Conservation (phyloP, 1,140 invertebrate species). For the Andrena cerasifolii region DNA sequence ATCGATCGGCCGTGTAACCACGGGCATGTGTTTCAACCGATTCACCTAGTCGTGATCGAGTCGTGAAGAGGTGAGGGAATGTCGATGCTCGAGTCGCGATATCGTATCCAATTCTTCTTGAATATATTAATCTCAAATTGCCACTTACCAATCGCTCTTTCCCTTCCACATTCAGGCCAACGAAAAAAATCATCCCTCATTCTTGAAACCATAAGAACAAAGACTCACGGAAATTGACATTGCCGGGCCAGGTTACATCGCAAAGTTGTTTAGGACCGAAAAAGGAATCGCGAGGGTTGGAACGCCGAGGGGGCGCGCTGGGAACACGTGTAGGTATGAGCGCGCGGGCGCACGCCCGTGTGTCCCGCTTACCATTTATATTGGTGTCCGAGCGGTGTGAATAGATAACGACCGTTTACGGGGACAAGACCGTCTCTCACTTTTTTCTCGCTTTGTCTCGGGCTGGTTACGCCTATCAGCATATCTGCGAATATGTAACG, state of each 20-base stretch:
- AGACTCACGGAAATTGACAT: no score
- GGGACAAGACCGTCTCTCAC: constrained; percentile 14
- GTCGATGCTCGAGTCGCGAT: constrained; percentile 21
- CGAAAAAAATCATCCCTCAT: no score
- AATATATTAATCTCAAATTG: constrained; percentile 54
- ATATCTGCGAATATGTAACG: constrained; percentile 51
- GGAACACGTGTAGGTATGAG: not conserved
- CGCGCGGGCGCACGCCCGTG: not conserved
- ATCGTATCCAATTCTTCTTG: constrained; percentile 53
- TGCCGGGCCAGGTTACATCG: no score
- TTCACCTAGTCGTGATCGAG: constrained; percentile 38
- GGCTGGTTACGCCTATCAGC: constrained; percentile 44
- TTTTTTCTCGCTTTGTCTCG: constrained; percentile 24
- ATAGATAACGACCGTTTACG: constrained; percentile 59
- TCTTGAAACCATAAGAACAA: no score
- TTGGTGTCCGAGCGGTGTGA: constrained; percentile 53
- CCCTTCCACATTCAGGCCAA: no score
- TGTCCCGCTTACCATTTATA: constrained; percentile 47
- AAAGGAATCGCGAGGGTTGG: constrained; percentile 37
- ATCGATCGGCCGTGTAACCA: constrained; percentile 28
- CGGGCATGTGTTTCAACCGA: not conserved
- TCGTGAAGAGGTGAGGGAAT: not conserved
- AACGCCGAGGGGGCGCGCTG: not conserved
- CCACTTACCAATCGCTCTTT: not conserved
- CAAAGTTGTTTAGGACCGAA: not conserved